Base-by-base conservation (phyloP, 1,140 invertebrate genomes). In the Eriosoma lanigerum region DNA sequence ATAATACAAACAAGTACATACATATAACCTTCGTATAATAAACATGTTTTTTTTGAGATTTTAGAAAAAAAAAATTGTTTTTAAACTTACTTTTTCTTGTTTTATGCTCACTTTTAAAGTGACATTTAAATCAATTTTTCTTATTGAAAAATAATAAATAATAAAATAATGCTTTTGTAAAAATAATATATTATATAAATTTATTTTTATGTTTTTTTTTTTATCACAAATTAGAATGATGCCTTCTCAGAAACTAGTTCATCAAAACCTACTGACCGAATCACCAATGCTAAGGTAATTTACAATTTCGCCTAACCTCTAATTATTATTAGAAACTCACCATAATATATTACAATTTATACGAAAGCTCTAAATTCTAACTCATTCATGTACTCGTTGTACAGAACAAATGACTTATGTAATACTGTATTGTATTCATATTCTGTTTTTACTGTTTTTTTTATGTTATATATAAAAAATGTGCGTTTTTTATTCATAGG, bases 181-280 rank as follows among this genome's bases (percentile, higher is more conserved):
- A n/a, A n/a, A n/a, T n/a, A n/a, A n/a, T n/a, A n/a, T n/a, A n/a
- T n/a, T n/a, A n/a, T n/a, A n/a, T n/a, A n/a, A n/a, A n/a, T n/a
- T 38, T 38, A 38, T 38, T 38, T 4, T 38, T 38, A 38, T 38
- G 3, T 38, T 38, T 38, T 70, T 50, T 75, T 75, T 73, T 76
- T 54, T 44, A 50, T 70, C 21, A 26, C 17, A 72, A 72, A 50
- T 46, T 46, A 78, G 56, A 78, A 78, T 26, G 56, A 62, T 21
- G 38, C 19, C 21, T 60, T n/a, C 24, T 46, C 44, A 17, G 75
- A 62, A 58, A 62, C 56, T 44, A 32, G 38, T 21, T 62, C 56
- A 62, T 9, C 24, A 26, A 78, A 78, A 62, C 38, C 58, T n/a
- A 78, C 38, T 62, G 75, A 48, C 56, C 75, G 56, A 60, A 44